Evolutionary conservation across 2,797 vertebrate genomes (phyloP).

Genomic region (Iguana delicatissima): DNA sequence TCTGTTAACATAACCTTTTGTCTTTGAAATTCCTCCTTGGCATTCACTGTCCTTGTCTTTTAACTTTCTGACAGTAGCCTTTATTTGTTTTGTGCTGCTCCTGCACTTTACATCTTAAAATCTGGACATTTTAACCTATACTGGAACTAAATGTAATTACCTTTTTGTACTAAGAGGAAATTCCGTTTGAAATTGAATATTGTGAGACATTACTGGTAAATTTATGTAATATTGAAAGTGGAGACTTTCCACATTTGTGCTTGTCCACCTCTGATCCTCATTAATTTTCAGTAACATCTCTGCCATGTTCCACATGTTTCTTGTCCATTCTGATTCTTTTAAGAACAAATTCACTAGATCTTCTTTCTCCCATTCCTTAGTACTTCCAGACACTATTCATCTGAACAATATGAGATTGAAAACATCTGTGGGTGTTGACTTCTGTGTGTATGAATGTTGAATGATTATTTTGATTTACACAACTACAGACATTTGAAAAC

Average conservation of each 20-base stretch:
- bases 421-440: not conserved
- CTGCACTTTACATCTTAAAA: constrained; percentile 2
- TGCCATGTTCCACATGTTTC: not conserved
- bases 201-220: not conserved
- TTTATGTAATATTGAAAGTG: not conserved
- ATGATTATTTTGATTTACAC: not conserved
- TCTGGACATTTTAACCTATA: not conserved
- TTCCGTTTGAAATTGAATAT: constrained; percentile 14
- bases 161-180: constrained; percentile 4
- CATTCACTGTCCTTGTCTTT: not conserved
- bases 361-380: not conserved
- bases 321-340: not conserved
- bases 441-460: not conserved
- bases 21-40: not conserved
- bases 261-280: constrained; percentile 18
- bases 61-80: not conserved
- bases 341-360: not conserved
- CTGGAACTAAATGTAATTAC: constrained; percentile 15
- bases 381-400: not conserved
- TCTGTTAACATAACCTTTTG: not conserved
- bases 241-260: not conserved
- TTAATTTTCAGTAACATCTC: constrained; percentile 3
- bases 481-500: not conserved
- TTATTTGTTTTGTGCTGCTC: not conserved
- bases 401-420: not conserved